Base-by-base conservation (phyloP, 2,797 vertebrate genomes). In the Sparidentex hasta region DNA sequence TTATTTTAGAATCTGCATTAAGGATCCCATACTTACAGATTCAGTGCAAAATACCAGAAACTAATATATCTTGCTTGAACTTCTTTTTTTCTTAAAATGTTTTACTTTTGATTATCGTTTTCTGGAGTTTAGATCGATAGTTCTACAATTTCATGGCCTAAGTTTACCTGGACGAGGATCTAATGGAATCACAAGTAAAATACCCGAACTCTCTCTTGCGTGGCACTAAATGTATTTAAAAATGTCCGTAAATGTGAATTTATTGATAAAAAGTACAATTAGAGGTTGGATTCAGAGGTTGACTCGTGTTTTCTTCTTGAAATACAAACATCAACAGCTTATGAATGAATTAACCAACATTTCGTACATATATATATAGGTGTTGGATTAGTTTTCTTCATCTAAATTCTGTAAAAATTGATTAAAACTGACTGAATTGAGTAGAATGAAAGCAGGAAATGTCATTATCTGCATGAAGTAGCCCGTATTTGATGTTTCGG, bases 331-430 rank as follows among this genome's bases (percentile, higher is more conserved):
- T 20, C 20, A 70, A n/a, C 16, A 57, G 20, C 47, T 23, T 48
- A 0, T 58, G 3, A 58, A 69, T 4, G 2, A 11, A 63, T 61
- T 59, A 20, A 20, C 18, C 9, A 14, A 52, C 12, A 38, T 44
- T 41, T 41, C 48, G 2, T 1, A 23, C 6, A 5, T 59, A 16
- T 11, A 33, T 29, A 4, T 27, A n/a, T n/a, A 64, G 43, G 27
- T n/a, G 21, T 21, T 52, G 33, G 5, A 72, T 58, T 52, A 18
- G 8, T 74, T 78, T 71, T n/a, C 41, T 38, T 3, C 18, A 57
- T 33, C 29, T 51, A 18, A 56, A 46, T 62, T 76, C 43, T 0
- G 12, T 25, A 18, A 51, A 57, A 69, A 64, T 1, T 20, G 0
- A 20, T n/a, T 7, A 2, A 47, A 77, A 1, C 1, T 12, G 9